Percentiles rank a stretch among this genome's conserved stretches.
phyloP scores from a whole-genome alignment of 2,113 vertebrate species.

The Hystrix brachyura region DNA sequence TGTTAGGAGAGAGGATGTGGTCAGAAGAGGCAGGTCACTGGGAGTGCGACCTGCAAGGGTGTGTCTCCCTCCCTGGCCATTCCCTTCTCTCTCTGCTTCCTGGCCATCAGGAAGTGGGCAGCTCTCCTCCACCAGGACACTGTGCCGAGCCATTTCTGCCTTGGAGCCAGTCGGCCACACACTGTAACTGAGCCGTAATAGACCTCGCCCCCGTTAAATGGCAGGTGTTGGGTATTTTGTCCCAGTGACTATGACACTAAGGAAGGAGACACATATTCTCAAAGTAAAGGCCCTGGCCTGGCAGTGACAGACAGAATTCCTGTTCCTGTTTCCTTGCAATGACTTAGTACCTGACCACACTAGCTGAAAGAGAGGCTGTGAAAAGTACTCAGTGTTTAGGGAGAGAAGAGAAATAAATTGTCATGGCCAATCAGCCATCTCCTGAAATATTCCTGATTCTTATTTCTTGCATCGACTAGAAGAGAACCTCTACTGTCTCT shows the following conservation, averaged over 20 bases:
- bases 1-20: too few species aligned
- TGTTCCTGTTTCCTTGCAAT: background rate
- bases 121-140: too few species aligned
- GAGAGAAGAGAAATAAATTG: background rate
- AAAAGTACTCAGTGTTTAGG: background rate
- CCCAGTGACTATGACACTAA: background rate
- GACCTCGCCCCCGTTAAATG: too few species aligned
- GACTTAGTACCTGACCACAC: background rate
- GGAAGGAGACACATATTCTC: background rate
- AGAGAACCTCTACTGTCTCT: background rate
- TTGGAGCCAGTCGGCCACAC: too few species aligned
- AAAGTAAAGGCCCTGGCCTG: background rate
- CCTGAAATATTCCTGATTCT: background rate
- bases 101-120: too few species aligned
- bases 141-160: too few species aligned
- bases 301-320: background rate
- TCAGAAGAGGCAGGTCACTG: too few species aligned
- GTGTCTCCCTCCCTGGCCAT: too few species aligned
- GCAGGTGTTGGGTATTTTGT: background rate
- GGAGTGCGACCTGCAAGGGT: too few species aligned
- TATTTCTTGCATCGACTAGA: constrained; percentile 47
- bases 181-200: background rate
- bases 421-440: constrained; percentile 13
- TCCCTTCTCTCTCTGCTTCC: too few species aligned
- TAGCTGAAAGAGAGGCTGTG: background rate